phyloP scores from a whole-genome alignment of 2,888 invertebrate species.

The Galerucella pusilla region DNA sequence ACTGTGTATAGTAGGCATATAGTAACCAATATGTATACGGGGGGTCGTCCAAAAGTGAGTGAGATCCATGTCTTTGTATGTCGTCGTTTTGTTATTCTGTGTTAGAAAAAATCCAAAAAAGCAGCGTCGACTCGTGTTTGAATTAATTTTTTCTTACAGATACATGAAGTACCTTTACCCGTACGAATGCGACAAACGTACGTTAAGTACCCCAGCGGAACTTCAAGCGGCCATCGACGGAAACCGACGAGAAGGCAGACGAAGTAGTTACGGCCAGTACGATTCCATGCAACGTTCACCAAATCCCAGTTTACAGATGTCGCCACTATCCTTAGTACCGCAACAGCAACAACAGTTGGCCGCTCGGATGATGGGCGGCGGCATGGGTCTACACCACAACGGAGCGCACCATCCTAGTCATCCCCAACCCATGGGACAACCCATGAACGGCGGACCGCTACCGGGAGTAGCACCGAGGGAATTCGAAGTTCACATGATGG shows the following conservation, averaged over 20 bases:
- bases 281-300: constrained; percentile 71
- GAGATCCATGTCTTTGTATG: too few species aligned
- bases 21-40: too few species aligned
- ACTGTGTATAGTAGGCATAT: too few species aligned
- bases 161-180: constrained; percentile 99
- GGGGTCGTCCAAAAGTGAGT: too few species aligned
- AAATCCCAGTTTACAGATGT: constrained; percentile 57
- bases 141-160: constrained; percentile 69
- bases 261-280: constrained; percentile 89
- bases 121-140: background rate
- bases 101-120: too few species aligned
- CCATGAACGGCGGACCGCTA: constrained; percentile 61
- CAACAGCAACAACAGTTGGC: constrained; percentile 65
- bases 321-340: constrained; percentile 75
- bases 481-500: constrained; percentile 81
- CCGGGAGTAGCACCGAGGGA: constrained; percentile 72
- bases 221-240: constrained; percentile 98
- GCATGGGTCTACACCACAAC: constrained; percentile 66
- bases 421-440: constrained; percentile 68
- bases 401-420: constrained; percentile 71
- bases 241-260: constrained; percentile 94
- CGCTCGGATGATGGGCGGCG: constrained; percentile 57
- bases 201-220: constrained; percentile 92
- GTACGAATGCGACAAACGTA: constrained; percentile 97
- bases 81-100: too few species aligned